Evolutionary conservation across 2,113 vertebrate genomes (phyloP), one percentile per base, ranked within the genome.

Genomic region (Notothenia rossii): DNA sequence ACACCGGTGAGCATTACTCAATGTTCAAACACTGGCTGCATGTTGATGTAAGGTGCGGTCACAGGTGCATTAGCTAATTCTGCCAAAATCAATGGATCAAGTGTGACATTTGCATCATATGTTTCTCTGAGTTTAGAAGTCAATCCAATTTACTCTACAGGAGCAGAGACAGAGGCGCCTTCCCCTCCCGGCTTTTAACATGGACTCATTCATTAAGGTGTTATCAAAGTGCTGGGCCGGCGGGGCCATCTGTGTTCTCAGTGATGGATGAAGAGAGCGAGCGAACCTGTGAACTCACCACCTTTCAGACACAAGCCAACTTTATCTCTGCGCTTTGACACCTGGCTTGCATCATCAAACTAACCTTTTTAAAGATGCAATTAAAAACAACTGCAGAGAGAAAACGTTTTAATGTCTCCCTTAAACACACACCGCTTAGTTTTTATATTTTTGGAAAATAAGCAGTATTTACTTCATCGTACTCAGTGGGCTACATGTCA

Each of bases 61-160:
- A 53, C 72, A 80, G 84, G 86, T 83, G 61, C 91, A 88, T 92
- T 88, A 87, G 86, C 89, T 88, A 91, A 93, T 88, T 87, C 76
- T 22, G 63, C 48, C 64, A n/a, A 83, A 82, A 90, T 88, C 82
- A 65, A 86, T 85, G 87, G 81, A 87, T 90, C 86, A 91, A 79
- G 48, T 33, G 55, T 90, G 85, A 87, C 80, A 80, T 61, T 61
- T 73, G 82, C 77, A 83, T 90, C 81, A 75, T 90, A 68, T 55
- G 76, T 89, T 88, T 70, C 29, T 71, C 69, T 77, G 67, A 84
- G 83, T 93, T 84, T 66, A 86, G 77, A 85, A 83, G 88, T 87
- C 79, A 79, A 78, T 86, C 75, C 81, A 67, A 91, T 87, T 88
- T 85, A 77, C 72, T 61, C 63, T 22, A 13, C 63, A 54, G 33